phyloP scores from a whole-genome alignment of 2,797 vertebrate genomes.

The Balearica regulorum region DNA sequence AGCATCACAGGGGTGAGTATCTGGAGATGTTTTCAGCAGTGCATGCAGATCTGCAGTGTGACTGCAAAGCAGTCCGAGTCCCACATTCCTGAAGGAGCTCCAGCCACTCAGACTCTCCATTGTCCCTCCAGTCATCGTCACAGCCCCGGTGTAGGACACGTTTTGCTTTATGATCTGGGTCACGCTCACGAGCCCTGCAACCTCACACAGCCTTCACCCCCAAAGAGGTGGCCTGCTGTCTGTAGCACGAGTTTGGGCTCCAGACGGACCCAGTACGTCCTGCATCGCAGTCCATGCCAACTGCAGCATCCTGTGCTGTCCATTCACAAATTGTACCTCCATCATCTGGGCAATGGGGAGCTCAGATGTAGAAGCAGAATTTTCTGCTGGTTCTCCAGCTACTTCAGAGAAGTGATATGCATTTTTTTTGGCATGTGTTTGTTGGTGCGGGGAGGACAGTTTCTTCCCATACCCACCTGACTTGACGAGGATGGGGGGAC shows the following conservation, averaged over 20 bases:
- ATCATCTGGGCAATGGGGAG: neutral
- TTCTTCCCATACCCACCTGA: neutral
- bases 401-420: rapidly evolving
- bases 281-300: neutral
- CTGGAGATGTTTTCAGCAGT: neutral
- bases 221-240: neutral
- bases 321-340: neutral
- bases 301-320: neutral
- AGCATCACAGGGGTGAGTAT: neutral
- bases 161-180: neutral
- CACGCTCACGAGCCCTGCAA: neutral
- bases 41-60: neutral
- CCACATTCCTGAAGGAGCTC: neutral
- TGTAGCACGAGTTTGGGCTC: neutral
- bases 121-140: neutral
- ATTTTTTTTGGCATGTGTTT: neutral
- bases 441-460: neutral
- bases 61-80: neutral
- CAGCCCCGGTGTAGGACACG: neutral
- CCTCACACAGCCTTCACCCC: neutral
- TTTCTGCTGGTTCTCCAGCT: neutral
- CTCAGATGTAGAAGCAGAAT: rapidly evolving
- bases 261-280: neutral
- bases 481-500: neutral
- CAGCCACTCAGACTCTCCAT: neutral